Evolutionary conservation across 2,113 vertebrate species (phyloP).

Genomic region (Centropus bengalensis): DNA sequence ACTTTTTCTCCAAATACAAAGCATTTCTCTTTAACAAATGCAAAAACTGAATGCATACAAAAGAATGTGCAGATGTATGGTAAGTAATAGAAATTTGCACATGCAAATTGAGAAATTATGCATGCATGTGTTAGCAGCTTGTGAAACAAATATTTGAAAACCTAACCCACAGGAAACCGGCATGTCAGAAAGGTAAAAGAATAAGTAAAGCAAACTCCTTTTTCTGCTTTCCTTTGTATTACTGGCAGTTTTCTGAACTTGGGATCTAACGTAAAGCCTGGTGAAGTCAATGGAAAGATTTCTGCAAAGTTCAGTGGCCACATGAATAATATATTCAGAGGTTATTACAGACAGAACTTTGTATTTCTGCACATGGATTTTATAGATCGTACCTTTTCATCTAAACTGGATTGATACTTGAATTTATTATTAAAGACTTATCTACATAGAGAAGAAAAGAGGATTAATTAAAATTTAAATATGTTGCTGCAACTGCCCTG

Average conservation of each 20-base stretch:
- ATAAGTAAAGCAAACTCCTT: not conserved
- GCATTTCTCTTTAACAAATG: not conserved
- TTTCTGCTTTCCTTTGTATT: not conserved
- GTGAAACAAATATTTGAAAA: constrained; percentile 10
- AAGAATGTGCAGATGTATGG: not conserved
- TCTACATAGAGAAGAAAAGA: not conserved
- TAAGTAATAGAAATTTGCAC: constrained; percentile 12
- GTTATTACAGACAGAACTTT: not conserved
- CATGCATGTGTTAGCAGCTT: not conserved
- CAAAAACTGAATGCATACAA: not conserved
- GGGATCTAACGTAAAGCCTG: not conserved
- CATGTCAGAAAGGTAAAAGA: not conserved
- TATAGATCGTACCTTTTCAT: not conserved
- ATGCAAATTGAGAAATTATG: not conserved
- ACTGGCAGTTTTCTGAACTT: not conserved
- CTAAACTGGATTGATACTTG: not conserved
- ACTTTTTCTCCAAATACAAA: not conserved
- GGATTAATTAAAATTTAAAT: not conserved
- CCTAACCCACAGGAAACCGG: not conserved
- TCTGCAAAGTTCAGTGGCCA: not conserved
- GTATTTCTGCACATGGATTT: constrained; percentile 15
- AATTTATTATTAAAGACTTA: not conserved
- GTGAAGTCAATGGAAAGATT: not conserved
- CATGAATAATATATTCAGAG: not conserved
- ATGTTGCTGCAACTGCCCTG: not conserved